Base-by-base conservation (phyloP, 2,113 vertebrate genomes). In the Orcinus orca region DNA sequence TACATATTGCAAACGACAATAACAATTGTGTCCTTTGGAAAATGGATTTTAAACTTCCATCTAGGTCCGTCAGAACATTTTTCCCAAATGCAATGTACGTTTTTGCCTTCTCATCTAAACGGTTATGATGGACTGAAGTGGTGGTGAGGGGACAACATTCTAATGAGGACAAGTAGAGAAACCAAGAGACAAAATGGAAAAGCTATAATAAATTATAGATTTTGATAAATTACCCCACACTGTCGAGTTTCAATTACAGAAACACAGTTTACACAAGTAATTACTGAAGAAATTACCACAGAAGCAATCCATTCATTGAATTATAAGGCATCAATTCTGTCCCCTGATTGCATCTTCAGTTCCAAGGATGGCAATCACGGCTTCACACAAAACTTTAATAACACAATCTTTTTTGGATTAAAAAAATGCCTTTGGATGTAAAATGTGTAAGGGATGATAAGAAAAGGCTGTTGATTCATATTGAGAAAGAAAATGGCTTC, bases 221-320 rank as follows among this genome's bases (percentile, higher is more conserved):
- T 98, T 98, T 98, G 97, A 98, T 98, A 97, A 98, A 98, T 97
- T 96, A 96, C 71, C 74, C 33, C 96, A 95, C 25, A 76, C 81
- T 94, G 89, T 96, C 73, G 77, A 95, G 96, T 98, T 98, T 97
- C 97, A 98, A 96, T 98, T 98, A 98, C 95, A 98, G 97, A 95
- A 98, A 97, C 98, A 97, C 63, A 96, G 94, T 98, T 98, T 97
- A 96, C 97, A 96, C 91, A 97, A 97, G 97, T 97, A 98, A 98
- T 98, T 98, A 96, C 95, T 60, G 87, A 88, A 97, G 92, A 98
- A 98, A 97, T 98, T 96, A 97, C 93, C 76, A 71, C 47, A 86
- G 97, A 97, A 98, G 93, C 93, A 85, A 98, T 97, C 89, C 86
- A 97, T 97, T 98, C 97, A 79, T 88, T 98, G 98, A 98, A 98